Percentiles rank a stretch among this genome's conserved stretches.
These are phyloP conservation scores for Drosophila arawakana DNA, from an alignment of 1,140 invertebrate genomes.

Conservation along the genomic window DNA sequence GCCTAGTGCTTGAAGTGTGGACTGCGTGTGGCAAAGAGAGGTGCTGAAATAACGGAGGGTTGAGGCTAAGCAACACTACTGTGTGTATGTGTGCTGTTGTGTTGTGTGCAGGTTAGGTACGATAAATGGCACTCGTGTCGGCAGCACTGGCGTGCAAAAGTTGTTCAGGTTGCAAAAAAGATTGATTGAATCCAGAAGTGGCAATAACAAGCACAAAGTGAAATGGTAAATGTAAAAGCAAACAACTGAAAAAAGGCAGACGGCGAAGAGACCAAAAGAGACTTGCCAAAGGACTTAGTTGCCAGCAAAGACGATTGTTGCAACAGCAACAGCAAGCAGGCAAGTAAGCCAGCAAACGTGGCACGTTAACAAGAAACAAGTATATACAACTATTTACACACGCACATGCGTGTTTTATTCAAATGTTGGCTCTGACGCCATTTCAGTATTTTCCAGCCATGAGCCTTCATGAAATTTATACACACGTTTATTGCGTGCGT, in stretches of 20 bases:
- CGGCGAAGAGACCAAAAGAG: background rate
- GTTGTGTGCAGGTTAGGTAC: conserved; percentile 13
- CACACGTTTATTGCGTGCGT: conserved; percentile 69
- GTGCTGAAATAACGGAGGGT: background rate
- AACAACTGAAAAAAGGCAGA: conserved; percentile 33
- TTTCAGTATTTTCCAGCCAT: conserved; percentile 56
- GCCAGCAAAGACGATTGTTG: conserved; percentile 11
- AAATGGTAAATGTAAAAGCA: conserved; percentile 64
- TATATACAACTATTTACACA: conserved; percentile 65
- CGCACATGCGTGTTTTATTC: conserved; percentile 72
- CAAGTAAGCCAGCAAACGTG: conserved; percentile 14
- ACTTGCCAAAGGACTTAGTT: background rate
- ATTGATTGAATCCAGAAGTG: conserved; percentile 82
- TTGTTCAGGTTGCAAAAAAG: conserved; percentile 64
- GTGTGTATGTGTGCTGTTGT: too few relatives aligned
- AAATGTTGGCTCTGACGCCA: conserved; percentile 77
- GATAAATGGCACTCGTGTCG: conserved; percentile 58
- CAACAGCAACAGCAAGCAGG: background rate
- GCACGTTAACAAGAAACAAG: conserved; percentile 53
- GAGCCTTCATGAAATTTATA: conserved; percentile 64
- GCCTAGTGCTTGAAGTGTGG: conserved; percentile 11
- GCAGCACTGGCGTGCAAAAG: conserved; percentile 50
- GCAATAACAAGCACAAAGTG: conserved; percentile 76
- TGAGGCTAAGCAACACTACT: background rate
- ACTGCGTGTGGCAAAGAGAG: conserved; percentile 1